Evolutionary conservation across 2,888 invertebrate genomes (phyloP), one percentile per base, ranked within the genome.

Genomic region (Drosophila fulvimacula): DNA sequence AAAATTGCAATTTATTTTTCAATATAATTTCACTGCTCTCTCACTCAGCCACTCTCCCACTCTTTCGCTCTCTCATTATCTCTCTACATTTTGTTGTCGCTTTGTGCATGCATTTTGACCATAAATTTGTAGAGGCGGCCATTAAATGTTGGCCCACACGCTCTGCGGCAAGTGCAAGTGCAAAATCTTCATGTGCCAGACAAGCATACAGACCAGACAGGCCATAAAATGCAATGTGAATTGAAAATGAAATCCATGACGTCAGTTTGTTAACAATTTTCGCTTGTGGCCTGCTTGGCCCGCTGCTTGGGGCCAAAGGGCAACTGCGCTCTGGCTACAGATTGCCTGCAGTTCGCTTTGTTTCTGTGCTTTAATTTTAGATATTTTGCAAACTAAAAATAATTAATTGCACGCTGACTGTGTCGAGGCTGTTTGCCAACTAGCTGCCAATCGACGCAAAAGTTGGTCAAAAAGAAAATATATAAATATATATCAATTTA

Each of bases 361-460:
- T 15, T 51, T 60, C 38, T 34, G 21, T 39, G 59, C 19, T 34
- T 63, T 76, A 51, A 69, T 62, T 61, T 64, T 72, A 66, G 67
- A 62, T 53, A 34, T 55, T 52, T 56, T 44, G 30, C 34, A 41
- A 39, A 61, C 72, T 59, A 86, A 65, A 82, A 66, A 70, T 67
- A 88, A 55, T 66, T 51, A 36, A 62, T 65, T 62, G 51, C 30
- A 39, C 42, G 64, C 27, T 89, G 67, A 87, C 82, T 82, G 68
- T 77, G 89, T 84, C 85, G 77, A 79, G 85, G 76, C 59, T 75
- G 53, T 52, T 61, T 67, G 62, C 52, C 74, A 59, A 19, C 46
- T 42, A n/a, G 11, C 42, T 56, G 69, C 73, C 69, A 68, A 57
- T 57, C 56, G 34, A 55, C 36, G 21, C 61, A 17, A 42, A 57